Percentiles rank a stretch among this genome's conserved stretches.
Conservation (phyloP, 2,888 invertebrate species). For the Brenthis daphne region DNA sequence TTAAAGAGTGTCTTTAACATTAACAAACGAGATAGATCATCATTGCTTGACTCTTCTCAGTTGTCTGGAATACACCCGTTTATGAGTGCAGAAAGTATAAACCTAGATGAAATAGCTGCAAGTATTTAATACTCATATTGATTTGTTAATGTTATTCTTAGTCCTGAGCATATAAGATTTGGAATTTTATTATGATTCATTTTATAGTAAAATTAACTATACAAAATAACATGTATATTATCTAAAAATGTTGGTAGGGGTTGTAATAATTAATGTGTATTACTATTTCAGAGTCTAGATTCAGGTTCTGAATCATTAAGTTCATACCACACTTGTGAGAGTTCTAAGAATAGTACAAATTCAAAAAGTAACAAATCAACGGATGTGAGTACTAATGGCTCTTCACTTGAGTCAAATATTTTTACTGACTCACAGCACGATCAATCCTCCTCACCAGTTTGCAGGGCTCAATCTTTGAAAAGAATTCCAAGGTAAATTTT, state of each 20-base stretch:
- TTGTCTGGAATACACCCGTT: constrained; percentile 90
- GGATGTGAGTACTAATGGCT: constrained; percentile 71
- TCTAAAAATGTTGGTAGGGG: too few relatives aligned
- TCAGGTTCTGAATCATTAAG: constrained; percentile 67
- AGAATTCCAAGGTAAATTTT: constrained; percentile 70
- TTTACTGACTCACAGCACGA: constrained; percentile 76
- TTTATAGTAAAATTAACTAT: too few relatives aligned
- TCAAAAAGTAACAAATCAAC: constrained; percentile 70
- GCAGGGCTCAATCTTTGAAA: constrained; percentile 77
- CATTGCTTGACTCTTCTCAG: constrained; percentile 65
- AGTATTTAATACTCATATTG: constrained; percentile 27
- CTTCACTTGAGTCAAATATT: constrained; percentile 70
- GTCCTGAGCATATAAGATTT: neutral
- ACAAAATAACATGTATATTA: too few relatives aligned
- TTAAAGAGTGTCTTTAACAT: constrained; percentile 53
- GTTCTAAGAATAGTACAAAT: constrained; percentile 67
- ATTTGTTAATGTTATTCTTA: neutral
- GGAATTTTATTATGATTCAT: neutral
- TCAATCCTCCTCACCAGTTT: constrained; percentile 80
- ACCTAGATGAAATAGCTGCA: constrained; percentile 63
- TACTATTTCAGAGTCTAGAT: constrained; percentile 56
- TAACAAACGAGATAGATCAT: constrained; percentile 51
- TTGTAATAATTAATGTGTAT: neutral
- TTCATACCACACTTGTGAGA: constrained; percentile 78
- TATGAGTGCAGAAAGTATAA: constrained; percentile 86